Conservation (phyloP, 2,888 invertebrate species). For the Pinctada fucata region DNA sequence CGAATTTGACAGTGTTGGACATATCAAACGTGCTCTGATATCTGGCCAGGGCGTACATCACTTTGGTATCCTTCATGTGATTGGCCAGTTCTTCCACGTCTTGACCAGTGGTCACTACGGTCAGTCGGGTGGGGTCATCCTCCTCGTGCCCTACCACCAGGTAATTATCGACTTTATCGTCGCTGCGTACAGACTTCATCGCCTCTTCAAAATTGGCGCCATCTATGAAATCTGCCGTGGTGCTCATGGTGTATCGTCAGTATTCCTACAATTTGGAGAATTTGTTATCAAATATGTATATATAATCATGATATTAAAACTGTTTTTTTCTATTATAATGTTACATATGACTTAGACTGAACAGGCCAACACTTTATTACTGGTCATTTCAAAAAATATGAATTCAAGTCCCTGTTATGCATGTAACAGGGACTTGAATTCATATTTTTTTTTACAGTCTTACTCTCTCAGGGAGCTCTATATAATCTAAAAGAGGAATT, state of each 20-base stretch:
- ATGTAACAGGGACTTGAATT: no score
- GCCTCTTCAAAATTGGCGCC: slow-evolving; percentile 58
- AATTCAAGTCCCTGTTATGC: no score
- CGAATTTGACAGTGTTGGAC: slow-evolving; percentile 74
- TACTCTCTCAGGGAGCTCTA: no score
- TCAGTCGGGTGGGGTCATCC: slow-evolving; percentile 64
- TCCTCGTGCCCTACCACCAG: slow-evolving; percentile 70
- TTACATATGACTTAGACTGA: no score
- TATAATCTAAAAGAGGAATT: no score
- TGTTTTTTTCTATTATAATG: no score
- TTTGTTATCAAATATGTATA: not conserved
- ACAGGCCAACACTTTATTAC: no score
- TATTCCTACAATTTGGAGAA: not conserved
- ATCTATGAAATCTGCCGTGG: slow-evolving; percentile 63
- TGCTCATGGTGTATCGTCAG: slow-evolving; percentile 64
- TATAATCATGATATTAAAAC: not conserved
- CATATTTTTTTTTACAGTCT: no score
- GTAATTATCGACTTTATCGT: slow-evolving; percentile 53
- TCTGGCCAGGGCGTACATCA: slow-evolving; percentile 71
- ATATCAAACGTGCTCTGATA: slow-evolving; percentile 72
- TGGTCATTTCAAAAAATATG: no score
- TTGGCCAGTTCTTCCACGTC: slow-evolving; percentile 55
- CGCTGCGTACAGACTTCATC: slow-evolving; percentile 64
- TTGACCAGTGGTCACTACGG: slow-evolving; percentile 58
- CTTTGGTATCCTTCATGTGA: slow-evolving; percentile 58